phyloP scores from a whole-genome alignment of 1,140 invertebrate genomes.

The Zaprionus ornatus region DNA sequence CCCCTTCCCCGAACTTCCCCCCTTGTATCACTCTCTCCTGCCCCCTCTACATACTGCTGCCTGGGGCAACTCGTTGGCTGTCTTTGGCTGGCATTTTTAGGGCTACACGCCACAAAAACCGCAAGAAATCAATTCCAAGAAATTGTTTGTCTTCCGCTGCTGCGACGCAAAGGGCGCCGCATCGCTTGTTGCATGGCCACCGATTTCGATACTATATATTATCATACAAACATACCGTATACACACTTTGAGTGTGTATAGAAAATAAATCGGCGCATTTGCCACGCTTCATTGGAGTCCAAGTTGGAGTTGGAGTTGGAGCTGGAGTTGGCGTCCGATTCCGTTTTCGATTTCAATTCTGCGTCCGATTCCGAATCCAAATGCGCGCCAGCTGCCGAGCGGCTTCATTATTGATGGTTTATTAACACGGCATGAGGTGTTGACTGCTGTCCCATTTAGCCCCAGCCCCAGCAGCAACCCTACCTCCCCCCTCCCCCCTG shows the following conservation, averaged over 20 bases:
- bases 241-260: conserved; percentile 12
- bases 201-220: conserved; percentile 31
- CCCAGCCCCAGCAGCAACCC: neutral
- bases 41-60: neutral
- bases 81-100: conserved; percentile 63
- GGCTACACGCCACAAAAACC: conserved; percentile 74
- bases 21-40: neutral
- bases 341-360: conserved; percentile 11
- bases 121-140: conserved; percentile 78
- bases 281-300: conserved; percentile 59
- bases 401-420: conserved; percentile 68
- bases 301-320: neutral
- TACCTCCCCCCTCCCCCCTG: neutral
- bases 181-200: conserved; percentile 29
- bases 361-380: conserved; percentile 6
- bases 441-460: conserved; percentile 48
- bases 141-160: conserved; percentile 78
- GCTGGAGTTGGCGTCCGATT: neutral
- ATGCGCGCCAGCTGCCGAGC: conserved; percentile 12
- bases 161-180: conserved; percentile 19
- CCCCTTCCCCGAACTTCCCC: no score
- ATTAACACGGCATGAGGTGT: conserved; percentile 74
- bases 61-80: conserved; percentile 13
- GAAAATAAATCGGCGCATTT: conserved; percentile 65
- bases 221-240: neutral